phyloP scores from a whole-genome alignment of 2,797 vertebrate genomes.

The Sebastes steindachneri region DNA sequence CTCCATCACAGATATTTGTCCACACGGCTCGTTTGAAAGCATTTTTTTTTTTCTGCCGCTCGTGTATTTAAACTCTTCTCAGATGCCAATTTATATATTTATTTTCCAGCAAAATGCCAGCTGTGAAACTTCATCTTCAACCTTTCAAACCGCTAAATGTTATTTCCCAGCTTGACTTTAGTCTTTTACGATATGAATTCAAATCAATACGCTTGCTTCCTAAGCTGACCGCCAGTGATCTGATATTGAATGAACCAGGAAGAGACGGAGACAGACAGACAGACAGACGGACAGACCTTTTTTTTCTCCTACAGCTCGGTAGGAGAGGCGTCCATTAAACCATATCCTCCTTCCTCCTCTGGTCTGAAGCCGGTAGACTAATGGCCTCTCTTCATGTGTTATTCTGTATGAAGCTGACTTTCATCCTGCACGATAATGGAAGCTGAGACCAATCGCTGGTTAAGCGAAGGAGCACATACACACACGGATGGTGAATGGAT shows the following conservation, averaged over 20 bases:
- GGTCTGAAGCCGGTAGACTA: slow-evolving; percentile 72
- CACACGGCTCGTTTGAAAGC: slow-evolving; percentile 54
- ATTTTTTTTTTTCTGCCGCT: slow-evolving; percentile 14
- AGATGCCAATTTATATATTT: slow-evolving; percentile 48
- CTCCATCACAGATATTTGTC: slow-evolving; percentile 57
- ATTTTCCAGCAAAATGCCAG: slow-evolving; percentile 65
- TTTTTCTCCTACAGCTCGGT: slow-evolving; percentile 30
- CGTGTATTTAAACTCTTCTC: slow-evolving; percentile 47
- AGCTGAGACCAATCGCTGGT: slow-evolving; percentile 52
- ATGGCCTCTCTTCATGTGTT: slow-evolving; percentile 78
- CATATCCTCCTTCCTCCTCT: slow-evolving; percentile 73
- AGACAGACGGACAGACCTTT: background rate
- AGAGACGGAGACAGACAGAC: slow-evolving; percentile 31
- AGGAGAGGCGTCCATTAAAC: slow-evolving; percentile 73
- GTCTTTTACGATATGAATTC: slow-evolving; percentile 52
- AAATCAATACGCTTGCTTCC: slow-evolving; percentile 53
- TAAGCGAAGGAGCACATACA: slow-evolving; percentile 49
- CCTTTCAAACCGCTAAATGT: slow-evolving; percentile 58
- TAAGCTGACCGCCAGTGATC: slow-evolving; percentile 41
- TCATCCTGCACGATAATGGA: slow-evolving; percentile 73
- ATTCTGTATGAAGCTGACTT: slow-evolving; percentile 79
- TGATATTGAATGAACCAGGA: slow-evolving; percentile 47
- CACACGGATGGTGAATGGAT: background rate
- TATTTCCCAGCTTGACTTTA: slow-evolving; percentile 53
- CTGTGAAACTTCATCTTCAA: slow-evolving; percentile 49